Percentiles rank a stretch among this genome's conserved stretches.
These are phyloP conservation scores for Limnephilus rhombicus DNA, from an alignment of 2,888 invertebrate genomes.

Conservation along the genomic window DNA sequence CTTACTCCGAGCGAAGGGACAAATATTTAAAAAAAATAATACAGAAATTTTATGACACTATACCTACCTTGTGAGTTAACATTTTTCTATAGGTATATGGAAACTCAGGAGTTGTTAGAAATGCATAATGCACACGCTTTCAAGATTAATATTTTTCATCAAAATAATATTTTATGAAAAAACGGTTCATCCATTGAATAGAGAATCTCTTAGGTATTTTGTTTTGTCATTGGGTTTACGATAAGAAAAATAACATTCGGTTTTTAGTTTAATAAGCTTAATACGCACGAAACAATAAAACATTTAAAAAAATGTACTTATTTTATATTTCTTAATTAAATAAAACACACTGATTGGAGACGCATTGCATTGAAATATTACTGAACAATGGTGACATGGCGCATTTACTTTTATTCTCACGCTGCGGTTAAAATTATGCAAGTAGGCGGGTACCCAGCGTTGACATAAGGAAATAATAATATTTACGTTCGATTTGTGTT, in stretches of 20 bases:
- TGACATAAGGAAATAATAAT: neutral
- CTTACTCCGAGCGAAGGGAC: too few species aligned
- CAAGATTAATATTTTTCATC: too few species aligned
- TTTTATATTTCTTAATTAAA: slow-evolving; percentile 19
- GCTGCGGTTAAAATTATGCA: neutral
- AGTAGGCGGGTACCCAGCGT: neutral
- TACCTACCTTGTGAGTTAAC: too few species aligned
- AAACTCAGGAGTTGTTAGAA: too few species aligned
- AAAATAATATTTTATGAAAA: too few species aligned
- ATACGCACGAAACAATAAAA: neutral
- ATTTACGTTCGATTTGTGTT: neutral
- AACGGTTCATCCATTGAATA: too few species aligned
- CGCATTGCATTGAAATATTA: slow-evolving; percentile 19
- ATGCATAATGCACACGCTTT: too few species aligned
- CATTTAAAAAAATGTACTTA: neutral
- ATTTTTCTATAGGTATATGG: too few species aligned
- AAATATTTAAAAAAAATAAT: too few species aligned
- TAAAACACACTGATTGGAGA: slow-evolving; percentile 34
- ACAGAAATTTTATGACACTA: too few species aligned
- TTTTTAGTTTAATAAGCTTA: neutral
- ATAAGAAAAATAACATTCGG: neutral
- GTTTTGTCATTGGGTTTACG: too few species aligned
- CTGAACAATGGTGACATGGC: slow-evolving; percentile 35
- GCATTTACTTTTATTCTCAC: slow-evolving; percentile 7
- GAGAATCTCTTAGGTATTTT: too few species aligned